Evolutionary conservation across 2,888 invertebrate species (phyloP).

Genomic region (Ernsta delagoae): DNA sequence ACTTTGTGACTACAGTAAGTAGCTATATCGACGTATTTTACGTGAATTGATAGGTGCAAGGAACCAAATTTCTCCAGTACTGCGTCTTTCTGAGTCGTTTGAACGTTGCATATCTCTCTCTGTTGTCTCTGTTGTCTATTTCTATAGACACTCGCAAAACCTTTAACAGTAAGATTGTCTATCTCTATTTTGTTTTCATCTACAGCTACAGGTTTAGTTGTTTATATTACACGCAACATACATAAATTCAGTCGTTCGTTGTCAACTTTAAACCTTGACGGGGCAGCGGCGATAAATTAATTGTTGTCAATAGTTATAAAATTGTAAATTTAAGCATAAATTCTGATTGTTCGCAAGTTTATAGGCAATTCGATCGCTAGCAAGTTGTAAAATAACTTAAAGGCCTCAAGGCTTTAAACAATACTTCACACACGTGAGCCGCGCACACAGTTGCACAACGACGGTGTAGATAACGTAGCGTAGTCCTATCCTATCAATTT

Average conservation of each 20-base stretch:
- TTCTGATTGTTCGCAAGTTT: conserved; percentile 73
- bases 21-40: background rate
- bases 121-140: too few relatives aligned
- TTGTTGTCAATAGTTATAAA: conserved; percentile 60
- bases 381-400: conserved; percentile 74
- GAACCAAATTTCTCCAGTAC: background rate
- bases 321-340: conserved; percentile 65
- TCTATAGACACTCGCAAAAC: background rate
- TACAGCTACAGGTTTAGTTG: background rate
- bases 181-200: conserved; percentile 2
- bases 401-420: conserved; percentile 63
- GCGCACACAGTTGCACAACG: conserved; percentile 58
- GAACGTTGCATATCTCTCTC: background rate
- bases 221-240: conserved; percentile 5
- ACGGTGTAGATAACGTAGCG: conserved; percentile 64
- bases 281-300: conserved; percentile 61
- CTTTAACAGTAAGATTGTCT: background rate
- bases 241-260: conserved; percentile 16
- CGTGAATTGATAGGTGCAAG: background rate
- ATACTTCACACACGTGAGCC: conserved; percentile 49
- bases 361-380: conserved; percentile 70
- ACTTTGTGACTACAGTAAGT: background rate
- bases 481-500: conserved; percentile 64
- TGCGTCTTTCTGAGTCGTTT: background rate
- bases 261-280: conserved; percentile 64